These are phyloP conservation scores for Stichopus horrens DNA, from an alignment of 53 echinoderm and acorn worm genomes.

Conservation along the genomic window DNA sequence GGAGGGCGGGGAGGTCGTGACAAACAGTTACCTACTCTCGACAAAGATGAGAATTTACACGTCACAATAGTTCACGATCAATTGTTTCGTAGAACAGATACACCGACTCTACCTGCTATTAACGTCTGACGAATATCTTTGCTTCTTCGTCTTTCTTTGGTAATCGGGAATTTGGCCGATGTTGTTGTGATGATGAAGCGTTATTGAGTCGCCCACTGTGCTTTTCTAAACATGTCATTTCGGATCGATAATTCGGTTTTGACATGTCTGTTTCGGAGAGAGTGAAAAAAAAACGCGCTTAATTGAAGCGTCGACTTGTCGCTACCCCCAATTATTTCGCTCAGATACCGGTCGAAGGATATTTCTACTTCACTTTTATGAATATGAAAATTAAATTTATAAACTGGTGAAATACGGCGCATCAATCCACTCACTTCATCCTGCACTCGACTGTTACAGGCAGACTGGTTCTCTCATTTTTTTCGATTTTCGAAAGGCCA, in stretches of 20 bases:
- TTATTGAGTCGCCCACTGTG: slow-evolving; percentile 21
- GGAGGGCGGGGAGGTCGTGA: too few relatives aligned
- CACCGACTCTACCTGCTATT: too few relatives aligned
- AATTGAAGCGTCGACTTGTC: slow-evolving; percentile 44
- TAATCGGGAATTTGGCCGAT: too few relatives aligned
- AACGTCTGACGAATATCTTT: too few relatives aligned
- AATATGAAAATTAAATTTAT: slow-evolving; percentile 34
- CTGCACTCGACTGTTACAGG: background rate
- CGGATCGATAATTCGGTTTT: background rate
- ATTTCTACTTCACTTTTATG: background rate
- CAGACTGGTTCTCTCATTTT: too few relatives aligned
- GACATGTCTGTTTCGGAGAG: slow-evolving; percentile 32
- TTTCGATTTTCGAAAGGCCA: background rate
- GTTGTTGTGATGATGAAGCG: background rate
- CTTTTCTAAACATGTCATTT: slow-evolving; percentile 33
- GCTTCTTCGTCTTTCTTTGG: too few relatives aligned
- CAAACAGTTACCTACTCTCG: too few relatives aligned
- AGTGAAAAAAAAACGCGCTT: background rate
- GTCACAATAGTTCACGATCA: too few relatives aligned
- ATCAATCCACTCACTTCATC: slow-evolving; percentile 26
- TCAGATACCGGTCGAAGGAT: background rate
- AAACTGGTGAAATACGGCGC: slow-evolving; percentile 11
- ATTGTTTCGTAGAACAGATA: too few relatives aligned
- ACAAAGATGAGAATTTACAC: too few relatives aligned
- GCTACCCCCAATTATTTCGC: slow-evolving; percentile 39